Conservation (phyloP, 2,888 invertebrate species). For the Orthonychiurus folsomi region DNA sequence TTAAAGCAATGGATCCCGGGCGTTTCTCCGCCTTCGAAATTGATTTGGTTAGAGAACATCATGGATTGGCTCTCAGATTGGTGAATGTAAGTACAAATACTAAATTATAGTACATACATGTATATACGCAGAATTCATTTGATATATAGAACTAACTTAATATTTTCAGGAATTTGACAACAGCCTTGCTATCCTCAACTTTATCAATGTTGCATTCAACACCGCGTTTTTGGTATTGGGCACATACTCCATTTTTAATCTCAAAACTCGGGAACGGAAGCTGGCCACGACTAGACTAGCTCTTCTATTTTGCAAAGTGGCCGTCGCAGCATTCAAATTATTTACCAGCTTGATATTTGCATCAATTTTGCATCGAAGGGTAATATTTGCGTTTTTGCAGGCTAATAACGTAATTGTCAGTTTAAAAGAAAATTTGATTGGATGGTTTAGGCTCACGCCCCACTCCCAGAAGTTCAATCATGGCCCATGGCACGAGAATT, state of each 20-base stretch:
- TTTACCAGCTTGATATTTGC: slow-evolving; percentile 26
- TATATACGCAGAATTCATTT: neutral
- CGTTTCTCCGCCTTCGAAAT: slow-evolving; percentile 31
- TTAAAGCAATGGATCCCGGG: slow-evolving; percentile 26
- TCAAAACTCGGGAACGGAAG: slow-evolving; percentile 21
- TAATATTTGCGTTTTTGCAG: no score
- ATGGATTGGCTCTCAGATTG: slow-evolving; percentile 30
- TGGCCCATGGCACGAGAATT: slow-evolving; percentile 39
- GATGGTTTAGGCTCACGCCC: slow-evolving; percentile 28
- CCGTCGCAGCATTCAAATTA: slow-evolving; percentile 26
- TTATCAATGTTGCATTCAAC: slow-evolving; percentile 29
- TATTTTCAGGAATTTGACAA: slow-evolving; percentile 33
- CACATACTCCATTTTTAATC: slow-evolving; percentile 26
- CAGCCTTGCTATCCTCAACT: slow-evolving; percentile 27
- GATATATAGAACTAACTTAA: neutral
- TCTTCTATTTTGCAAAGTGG: slow-evolving; percentile 28
- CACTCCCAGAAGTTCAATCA: slow-evolving; percentile 30
- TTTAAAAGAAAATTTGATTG: neutral
- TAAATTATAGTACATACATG: neutral
- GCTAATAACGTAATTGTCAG: neutral
- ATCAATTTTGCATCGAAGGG: slow-evolving; percentile 30
- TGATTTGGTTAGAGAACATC: slow-evolving; percentile 37
- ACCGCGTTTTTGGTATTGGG: slow-evolving; percentile 27
- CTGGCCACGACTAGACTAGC: slow-evolving; percentile 10
- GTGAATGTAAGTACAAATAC: slow-evolving; percentile 22